Conservation (phyloP, 1,140 invertebrate genomes). For the Cotesia glomerata region DNA sequence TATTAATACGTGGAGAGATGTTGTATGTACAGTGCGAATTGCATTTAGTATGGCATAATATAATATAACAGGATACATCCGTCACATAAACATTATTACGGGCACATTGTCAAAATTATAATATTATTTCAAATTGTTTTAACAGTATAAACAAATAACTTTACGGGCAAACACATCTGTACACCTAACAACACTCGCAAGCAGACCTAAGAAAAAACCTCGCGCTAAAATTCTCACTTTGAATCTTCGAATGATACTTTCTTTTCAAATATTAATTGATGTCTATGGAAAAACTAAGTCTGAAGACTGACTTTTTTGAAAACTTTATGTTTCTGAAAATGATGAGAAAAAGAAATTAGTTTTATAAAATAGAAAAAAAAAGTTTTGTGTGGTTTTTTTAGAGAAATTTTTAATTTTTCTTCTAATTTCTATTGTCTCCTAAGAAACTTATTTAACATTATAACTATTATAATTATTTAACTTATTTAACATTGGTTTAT, state of each 20-base stretch:
- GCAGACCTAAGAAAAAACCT: slow-evolving; percentile 59
- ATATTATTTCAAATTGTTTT: neutral
- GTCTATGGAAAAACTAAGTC: too few species aligned
- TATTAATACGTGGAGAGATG: neutral
- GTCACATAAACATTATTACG: slow-evolving; percentile 50
- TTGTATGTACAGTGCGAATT: slow-evolving; percentile 23
- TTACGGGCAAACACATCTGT: slow-evolving; percentile 55
- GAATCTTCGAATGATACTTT: slow-evolving; percentile 38
- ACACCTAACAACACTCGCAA: slow-evolving; percentile 61
- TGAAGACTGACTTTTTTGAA: too few species aligned
- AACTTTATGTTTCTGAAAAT: too few species aligned
- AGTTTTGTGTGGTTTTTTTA: too few species aligned
- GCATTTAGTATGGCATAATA: neutral
- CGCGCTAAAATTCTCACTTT: slow-evolving; percentile 50
- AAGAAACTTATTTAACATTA: too few species aligned
- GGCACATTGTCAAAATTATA: slow-evolving; percentile 50
- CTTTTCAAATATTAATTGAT: neutral
- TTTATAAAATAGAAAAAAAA: too few species aligned
- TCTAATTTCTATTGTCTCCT: too few species aligned
- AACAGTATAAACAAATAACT: neutral
- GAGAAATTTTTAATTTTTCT: too few species aligned
- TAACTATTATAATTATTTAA: too few species aligned
- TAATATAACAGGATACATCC: slow-evolving; percentile 26
- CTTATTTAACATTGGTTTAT: too few species aligned
- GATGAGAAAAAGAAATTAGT: too few species aligned